Evolutionary conservation across 2,888 invertebrate species (phyloP).

Genomic region (Agonum fuliginosum): DNA sequence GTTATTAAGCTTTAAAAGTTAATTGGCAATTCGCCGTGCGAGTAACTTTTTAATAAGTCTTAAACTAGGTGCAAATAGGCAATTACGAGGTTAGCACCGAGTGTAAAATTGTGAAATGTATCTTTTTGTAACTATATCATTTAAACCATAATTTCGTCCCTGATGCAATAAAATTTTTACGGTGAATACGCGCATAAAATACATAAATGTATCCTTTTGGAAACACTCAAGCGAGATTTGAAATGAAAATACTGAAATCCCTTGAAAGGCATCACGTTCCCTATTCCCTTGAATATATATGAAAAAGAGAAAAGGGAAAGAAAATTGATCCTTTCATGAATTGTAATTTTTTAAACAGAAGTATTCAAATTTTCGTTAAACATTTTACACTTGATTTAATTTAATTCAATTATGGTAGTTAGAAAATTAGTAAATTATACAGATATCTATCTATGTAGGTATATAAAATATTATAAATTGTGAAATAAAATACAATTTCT

Average conservation of each 20-base stretch:
- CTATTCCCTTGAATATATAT: slow-evolving; percentile 19
- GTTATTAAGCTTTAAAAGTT: too few relatives aligned
- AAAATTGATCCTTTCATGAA: slow-evolving; percentile 17
- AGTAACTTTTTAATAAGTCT: too few relatives aligned
- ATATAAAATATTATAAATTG: too few relatives aligned
- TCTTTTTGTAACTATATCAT: slow-evolving; percentile 26
- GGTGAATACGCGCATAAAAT: slow-evolving; percentile 25
- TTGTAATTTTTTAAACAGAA: not conserved
- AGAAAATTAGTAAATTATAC: too few relatives aligned
- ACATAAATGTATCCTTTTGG: slow-evolving; percentile 38
- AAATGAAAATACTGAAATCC: slow-evolving; percentile 40
- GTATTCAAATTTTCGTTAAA: not conserved
- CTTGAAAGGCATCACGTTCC: slow-evolving; percentile 15
- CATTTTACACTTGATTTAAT: not conserved
- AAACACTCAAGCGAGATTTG: slow-evolving; percentile 34
- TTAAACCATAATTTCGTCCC: slow-evolving; percentile 17
- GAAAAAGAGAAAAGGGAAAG: slow-evolving; percentile 3
- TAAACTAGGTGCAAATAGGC: not conserved
- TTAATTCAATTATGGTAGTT: too few relatives aligned
- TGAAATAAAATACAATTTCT: too few relatives aligned
- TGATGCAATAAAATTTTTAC: slow-evolving; percentile 19
- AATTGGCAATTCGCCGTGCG: too few relatives aligned
- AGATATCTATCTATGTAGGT: too few relatives aligned
- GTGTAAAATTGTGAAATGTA: slow-evolving; percentile 1
- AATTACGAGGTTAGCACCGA: not conserved